Base-by-base conservation (phyloP, 2,797 vertebrate genomes). In the Phyllotis vaccarum region DNA sequence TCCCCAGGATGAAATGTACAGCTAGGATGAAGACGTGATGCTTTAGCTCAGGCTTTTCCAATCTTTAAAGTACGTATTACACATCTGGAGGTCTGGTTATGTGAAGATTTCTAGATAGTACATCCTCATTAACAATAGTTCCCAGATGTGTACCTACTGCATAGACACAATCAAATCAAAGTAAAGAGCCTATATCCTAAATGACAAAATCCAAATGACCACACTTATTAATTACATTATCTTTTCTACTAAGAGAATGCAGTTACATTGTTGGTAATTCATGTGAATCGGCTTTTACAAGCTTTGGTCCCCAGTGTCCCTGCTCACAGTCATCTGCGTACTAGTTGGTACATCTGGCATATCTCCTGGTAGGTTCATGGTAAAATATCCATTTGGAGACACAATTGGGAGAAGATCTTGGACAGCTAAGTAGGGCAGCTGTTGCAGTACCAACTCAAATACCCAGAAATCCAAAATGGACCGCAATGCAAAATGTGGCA, bases 1-100 rank as follows among this genome's bases (percentile, higher is more conserved):
- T 3, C 52, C 29, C 10, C 54, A 52, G 43, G 40, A 49, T 66
- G 62, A 37, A 72, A 66, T 76, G 24, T 37, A 5, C 52, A 89
- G 37, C 19, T 68, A 89, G 75, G 49, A 85, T 46, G 64, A 95
- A 90, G 52, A 93, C 92, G 7, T 60, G 86, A 40, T 83, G 21
- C 27, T 90, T 5, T 64, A 58, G 60, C 49, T 95, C 16, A 58
- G 5, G 62, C 75, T 34, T 74, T 79, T 43, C 93, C 16, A 89
- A 58, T 43, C n/a, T 64, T 89, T 78, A 54, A 62, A 31, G 40
- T 68, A 12, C 13, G 43, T 52, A 37, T 46, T 75, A 76, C 37
- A 88, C 37, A 86, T 83, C 46, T 89, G 22, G 75, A 66, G 49
- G 79, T 54, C 46, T 92, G 43, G 60, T 27, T 92, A 60, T 78